Evolutionary conservation across 2,113 vertebrate genomes (phyloP), one percentile per base, ranked within the genome.

Genomic region (Tiliqua scincoides): DNA sequence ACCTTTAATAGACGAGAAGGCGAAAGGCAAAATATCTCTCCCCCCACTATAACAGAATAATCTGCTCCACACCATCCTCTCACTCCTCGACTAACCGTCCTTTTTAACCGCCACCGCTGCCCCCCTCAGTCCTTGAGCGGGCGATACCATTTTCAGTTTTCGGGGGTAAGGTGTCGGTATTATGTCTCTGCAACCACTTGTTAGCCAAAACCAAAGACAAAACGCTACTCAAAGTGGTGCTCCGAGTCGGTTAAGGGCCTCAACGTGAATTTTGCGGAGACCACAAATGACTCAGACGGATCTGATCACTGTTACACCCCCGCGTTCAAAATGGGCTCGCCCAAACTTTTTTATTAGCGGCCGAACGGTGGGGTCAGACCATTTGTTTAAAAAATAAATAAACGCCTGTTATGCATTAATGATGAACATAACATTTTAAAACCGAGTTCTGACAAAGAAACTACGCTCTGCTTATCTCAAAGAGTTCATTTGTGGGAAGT

Each of bases 101-200:
- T 27, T 84, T 40, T 63, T 73, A 48, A 86, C 67, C 27, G 3
- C 57, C 54, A 3, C 65, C 75, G 25, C 35, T 11, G 12, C n/a
- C 48, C 4, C 2, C 6, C 27, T 0, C 9, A 23, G 37, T 62
- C 40, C 8, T 7, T 23, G 12, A 17, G 5, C 0, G 17, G 43
- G n/a, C 68, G 40, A 63, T 86, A 54, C 78, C 77, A 81, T 80
- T 54, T 71, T 72, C 8, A 32, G 6, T 43, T n/a, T n/a, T 71
- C 4, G 6, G 8, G 25, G 63, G 48, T 32, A 1, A n/a, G 18
- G 17, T n/a, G 40, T n/a, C 23, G 18, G 4, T 8, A 21, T 85
- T 67, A 40, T 8, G 14, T 54, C 3, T 52, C 25, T 35, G 35
- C n/a, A 30, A 12, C 8, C 3, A 40, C 11, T 30, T 40, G 30